Evolutionary conservation across 23 tunicate species (phyloP).

Genomic region (Phallusia fumigata): DNA sequence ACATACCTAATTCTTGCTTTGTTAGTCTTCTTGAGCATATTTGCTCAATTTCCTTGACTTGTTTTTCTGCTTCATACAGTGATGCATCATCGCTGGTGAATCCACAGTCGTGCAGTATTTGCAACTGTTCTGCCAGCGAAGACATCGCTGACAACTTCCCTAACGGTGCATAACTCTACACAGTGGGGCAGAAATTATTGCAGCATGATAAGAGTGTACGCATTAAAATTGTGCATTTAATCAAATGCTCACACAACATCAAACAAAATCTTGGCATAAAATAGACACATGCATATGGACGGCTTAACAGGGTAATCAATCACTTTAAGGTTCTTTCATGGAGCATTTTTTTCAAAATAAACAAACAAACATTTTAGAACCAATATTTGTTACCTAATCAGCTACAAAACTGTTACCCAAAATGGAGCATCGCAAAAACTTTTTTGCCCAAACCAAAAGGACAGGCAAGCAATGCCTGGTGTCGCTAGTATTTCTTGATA

Average conservation of each 20-base stretch:
- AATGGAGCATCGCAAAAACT: too few relatives aligned
- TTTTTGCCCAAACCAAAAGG: too few relatives aligned
- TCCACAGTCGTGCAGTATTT: background rate
- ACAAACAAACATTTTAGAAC: too few relatives aligned
- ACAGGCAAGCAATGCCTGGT: too few relatives aligned
- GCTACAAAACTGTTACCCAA: too few relatives aligned
- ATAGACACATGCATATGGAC: too few relatives aligned
- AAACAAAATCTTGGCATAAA: background rate
- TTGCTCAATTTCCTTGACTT: background rate
- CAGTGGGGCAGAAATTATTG: background rate
- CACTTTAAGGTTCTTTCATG: too few relatives aligned
- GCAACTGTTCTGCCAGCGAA: background rate
- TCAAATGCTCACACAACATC: background rate
- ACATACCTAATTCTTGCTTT: background rate
- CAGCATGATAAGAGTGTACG: background rate
- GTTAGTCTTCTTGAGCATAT: background rate
- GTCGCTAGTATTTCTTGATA: too few relatives aligned
- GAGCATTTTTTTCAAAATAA: too few relatives aligned
- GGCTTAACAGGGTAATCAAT: too few relatives aligned
- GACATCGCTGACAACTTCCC: background rate
- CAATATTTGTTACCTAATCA: too few relatives aligned
- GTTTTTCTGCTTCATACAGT: constrained; percentile 2
- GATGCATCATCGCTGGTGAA: background rate
- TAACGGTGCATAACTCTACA: background rate
- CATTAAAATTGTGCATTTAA: too few relatives aligned